Evolutionary conservation across 2,113 vertebrate genomes (phyloP).

Genomic region (Clinocottus analis): DNA sequence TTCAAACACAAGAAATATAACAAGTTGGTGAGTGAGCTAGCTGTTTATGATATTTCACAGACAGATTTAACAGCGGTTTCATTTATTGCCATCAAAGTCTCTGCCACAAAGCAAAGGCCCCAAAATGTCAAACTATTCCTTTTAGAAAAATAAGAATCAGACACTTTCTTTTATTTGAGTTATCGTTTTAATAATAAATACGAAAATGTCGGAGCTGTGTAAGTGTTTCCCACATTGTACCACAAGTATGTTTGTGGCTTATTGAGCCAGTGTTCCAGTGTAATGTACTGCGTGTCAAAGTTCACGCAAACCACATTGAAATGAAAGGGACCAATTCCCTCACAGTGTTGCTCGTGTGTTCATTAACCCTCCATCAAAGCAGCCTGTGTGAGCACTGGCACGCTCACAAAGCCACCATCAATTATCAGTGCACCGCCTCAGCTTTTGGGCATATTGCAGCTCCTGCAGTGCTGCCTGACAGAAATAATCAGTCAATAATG

Average conservation of each 20-base stretch:
- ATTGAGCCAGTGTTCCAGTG: neutral
- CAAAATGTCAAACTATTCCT: neutral
- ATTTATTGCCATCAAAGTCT: neutral
- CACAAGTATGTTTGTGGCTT: neutral
- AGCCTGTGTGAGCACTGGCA: constrained; percentile 12
- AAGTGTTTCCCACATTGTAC: neutral
- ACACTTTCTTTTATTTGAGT: neutral
- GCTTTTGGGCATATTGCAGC: constrained; percentile 11
- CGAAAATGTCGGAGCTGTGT: neutral
- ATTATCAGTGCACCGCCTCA: neutral
- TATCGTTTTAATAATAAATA: neutral
- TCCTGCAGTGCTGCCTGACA: constrained; percentile 21
- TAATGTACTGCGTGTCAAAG: neutral
- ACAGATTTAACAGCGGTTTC: neutral
- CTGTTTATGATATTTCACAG: neutral
- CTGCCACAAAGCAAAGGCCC: neutral
- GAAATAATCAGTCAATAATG: constrained; percentile 20
- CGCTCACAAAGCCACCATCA: constrained; percentile 5
- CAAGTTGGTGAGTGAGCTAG: no score
- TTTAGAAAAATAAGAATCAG: neutral
- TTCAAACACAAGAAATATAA: neutral
- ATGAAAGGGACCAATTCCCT: constrained; percentile 8
- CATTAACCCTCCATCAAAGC: constrained; percentile 11
- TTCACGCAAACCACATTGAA: constrained; percentile 1
- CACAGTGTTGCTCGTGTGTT: neutral